Evolutionary conservation across 2,888 invertebrate species (phyloP), one percentile per base, ranked within the genome.

Genomic region (Diplolepis rosae): DNA sequence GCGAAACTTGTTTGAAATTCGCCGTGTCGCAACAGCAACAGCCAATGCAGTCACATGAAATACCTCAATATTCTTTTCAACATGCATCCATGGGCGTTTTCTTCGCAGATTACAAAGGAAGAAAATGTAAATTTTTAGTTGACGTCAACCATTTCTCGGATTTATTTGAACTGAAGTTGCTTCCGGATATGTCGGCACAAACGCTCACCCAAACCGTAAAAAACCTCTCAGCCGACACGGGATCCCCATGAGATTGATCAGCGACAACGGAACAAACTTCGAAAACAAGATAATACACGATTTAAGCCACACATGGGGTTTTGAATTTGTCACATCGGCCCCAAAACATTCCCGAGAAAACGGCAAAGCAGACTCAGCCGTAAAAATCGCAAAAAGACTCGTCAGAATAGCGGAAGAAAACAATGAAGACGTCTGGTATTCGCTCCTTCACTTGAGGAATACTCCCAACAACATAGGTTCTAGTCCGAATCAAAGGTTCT

Each of bases 401-500:
- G 27, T 77, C 11, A 70, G 73, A 39, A 76, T 76, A 24, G 45
- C 65, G 0, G 54, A 52, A 7, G 6, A 28, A 22, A 71, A 72
- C 22, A 18, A 48, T 1, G 72, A 72, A 56, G 79, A 80, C 35
- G 42, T 70, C 1, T 68, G 77, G 50, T 35, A 67, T 24, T 67
- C 73, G 3, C 18, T 80, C 1, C 27, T 79, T 9, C 75, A 77
- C 22, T 77, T 68, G 39, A 54, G 72, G 15, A 79, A 78, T 24
- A 75, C 71, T 0, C 76, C 76, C 1, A 30, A 69, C 24, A 39
- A 52, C 30, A 48, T 72, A 15, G 72, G 66, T 5, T 75, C 73
- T 11, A 70, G 72, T 39, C 71, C 73, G 1, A 35, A 42, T 28
- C 66, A 67, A 61, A 24, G 72, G 11, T 52, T 77, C 22, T 73